Evolutionary conservation across 2,888 invertebrate species (phyloP).

Genomic region (Agrochola circellaris): DNA sequence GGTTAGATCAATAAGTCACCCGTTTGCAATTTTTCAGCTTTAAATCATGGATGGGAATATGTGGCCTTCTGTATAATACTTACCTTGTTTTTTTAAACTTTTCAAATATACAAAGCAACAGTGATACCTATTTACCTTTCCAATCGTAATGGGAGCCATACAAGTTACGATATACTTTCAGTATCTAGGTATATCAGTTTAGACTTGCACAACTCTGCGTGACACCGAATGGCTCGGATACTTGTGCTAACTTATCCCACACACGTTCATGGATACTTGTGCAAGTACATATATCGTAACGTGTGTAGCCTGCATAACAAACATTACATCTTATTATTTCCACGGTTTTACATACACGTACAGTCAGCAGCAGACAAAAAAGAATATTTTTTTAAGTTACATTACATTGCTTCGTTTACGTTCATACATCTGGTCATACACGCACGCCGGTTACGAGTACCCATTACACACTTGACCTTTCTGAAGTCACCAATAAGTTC

Average conservation of each 20-base stretch:
- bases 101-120: slow-evolving; percentile 9
- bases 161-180: not conserved
- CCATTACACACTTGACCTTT: too few species aligned
- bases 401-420: too few species aligned
- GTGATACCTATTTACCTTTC: not conserved
- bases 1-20: not conserved
- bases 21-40: not conserved
- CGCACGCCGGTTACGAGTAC: too few species aligned
- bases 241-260: not conserved
- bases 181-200: too few species aligned
- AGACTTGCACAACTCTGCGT: not conserved
- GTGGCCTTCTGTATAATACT: slow-evolving; percentile 1
- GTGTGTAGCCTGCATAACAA: not conserved
- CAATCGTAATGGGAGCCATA: not conserved
- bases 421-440: too few species aligned
- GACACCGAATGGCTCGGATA: not conserved
- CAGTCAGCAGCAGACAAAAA: not conserved
- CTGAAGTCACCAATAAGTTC: too few species aligned
- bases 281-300: not conserved
- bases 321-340: not conserved
- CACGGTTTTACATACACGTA: not conserved
- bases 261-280: not conserved
- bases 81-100: not conserved
- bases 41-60: too few species aligned
- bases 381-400: too few species aligned